These are phyloP conservation scores for Megaleporinus macrocephalus DNA, from an alignment of 2,113 vertebrate species.

Conservation along the genomic window DNA sequence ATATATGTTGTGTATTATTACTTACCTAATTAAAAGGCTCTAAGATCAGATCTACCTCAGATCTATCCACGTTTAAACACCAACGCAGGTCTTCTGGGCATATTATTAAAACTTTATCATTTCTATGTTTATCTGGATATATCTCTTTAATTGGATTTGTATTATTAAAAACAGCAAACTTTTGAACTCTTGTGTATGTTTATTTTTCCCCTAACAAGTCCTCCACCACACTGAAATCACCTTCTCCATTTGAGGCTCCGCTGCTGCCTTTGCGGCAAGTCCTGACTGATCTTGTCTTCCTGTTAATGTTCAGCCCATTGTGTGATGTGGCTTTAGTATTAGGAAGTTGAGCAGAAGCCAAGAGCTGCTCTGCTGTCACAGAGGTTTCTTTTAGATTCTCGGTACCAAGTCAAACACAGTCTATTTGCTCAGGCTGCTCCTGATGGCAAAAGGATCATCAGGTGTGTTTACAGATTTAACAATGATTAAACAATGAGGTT, in stretches of 20 bases:
- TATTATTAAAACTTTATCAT: too few species aligned
- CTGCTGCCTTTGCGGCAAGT: background rate
- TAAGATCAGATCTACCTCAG: too few species aligned
- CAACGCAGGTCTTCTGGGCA: too few species aligned
- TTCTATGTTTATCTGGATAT: too few species aligned
- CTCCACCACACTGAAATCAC: too few species aligned
- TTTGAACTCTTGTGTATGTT: too few species aligned
- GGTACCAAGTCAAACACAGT: background rate
- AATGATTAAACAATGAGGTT: background rate
- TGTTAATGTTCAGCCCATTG: background rate
- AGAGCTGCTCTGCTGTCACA: background rate
- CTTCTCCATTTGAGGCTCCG: background rate
- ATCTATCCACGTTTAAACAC: too few species aligned
- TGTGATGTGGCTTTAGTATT: background rate
- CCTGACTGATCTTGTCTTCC: background rate
- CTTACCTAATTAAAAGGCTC: too few species aligned
- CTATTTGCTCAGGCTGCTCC: constrained; percentile 10
- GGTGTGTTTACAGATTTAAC: background rate
- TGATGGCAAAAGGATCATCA: constrained; percentile 1
- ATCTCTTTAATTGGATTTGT: too few species aligned
- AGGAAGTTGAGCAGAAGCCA: background rate
- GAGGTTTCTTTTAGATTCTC: background rate
- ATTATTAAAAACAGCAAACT: too few species aligned
- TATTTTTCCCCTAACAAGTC: too few species aligned
- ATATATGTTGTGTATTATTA: too few species aligned